A percentile compares a stretch with the other conserved stretches of the same genome.
Evolutionary conservation across 2,113 vertebrate species (phyloP).

Genomic region (Callaeas wilsoni): DNA sequence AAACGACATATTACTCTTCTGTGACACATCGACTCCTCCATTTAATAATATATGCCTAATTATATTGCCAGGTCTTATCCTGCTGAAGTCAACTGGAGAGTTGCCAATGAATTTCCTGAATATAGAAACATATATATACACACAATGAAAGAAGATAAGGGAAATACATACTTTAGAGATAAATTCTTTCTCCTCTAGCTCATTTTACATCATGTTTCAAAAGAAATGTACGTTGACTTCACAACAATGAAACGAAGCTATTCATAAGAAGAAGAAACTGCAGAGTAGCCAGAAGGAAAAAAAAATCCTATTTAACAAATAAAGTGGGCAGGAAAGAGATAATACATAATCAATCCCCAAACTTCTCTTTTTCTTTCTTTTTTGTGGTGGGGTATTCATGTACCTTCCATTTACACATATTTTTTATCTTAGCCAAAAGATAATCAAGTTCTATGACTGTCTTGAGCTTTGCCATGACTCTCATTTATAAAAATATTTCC

Average conservation of each 20-base stretch:
- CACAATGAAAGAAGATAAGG: conserved; percentile 7
- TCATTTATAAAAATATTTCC: conserved; percentile 29
- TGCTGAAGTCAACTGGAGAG: conserved; percentile 47
- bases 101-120: conserved; percentile 50
- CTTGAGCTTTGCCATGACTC: not conserved
- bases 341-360: not conserved
- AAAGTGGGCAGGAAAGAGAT: not conserved
- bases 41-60: conserved; percentile 49
- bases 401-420: not conserved
- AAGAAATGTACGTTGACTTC: conserved; percentile 12
- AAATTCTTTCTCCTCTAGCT: conserved; percentile 23
- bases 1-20: conserved; percentile 28
- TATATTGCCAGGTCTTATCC: conserved; percentile 46
- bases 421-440: not conserved
- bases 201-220: conserved; percentile 25
- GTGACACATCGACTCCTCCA: conserved; percentile 22
- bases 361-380: not conserved
- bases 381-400: not conserved
- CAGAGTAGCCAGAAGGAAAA: not conserved
- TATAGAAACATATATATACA: not conserved
- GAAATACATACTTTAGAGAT: conserved; percentile 23
- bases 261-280: conserved; percentile 17
- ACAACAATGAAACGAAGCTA: not conserved
- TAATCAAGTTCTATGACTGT: not conserved
- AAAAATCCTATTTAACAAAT: not conserved